Conservation (phyloP, 2,797 vertebrate species). For the Alauda arvensis region DNA sequence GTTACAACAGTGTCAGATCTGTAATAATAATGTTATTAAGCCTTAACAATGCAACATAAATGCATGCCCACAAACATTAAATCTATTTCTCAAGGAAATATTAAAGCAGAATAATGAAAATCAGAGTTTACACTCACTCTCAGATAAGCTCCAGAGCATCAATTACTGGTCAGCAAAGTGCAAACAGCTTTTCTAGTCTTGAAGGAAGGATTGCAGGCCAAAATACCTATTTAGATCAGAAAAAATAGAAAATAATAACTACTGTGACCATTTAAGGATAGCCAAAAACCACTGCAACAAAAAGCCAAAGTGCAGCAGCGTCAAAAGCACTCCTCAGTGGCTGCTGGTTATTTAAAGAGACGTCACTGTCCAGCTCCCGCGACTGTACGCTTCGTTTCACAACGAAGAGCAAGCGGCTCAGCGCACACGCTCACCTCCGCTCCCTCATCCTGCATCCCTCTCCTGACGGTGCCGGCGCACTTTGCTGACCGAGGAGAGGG, state of each 20-base stretch:
- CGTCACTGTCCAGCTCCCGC: accelerated
- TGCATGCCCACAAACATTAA: accelerated
- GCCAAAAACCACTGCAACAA: background rate
- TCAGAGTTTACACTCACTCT: background rate
- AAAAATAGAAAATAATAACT: accelerated
- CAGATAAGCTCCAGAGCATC: background rate
- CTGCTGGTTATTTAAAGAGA: no score
- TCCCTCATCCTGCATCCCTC: accelerated
- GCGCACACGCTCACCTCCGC: accelerated
- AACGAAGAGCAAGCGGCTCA: accelerated
- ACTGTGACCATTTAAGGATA: accelerated
- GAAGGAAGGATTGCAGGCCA: accelerated
- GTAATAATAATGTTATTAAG: background rate
- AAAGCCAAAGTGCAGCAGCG: accelerated
- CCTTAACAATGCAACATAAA: background rate
- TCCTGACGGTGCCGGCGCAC: accelerated
- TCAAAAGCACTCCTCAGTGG: accelerated
- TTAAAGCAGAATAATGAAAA: background rate
- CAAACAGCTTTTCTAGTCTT: background rate
- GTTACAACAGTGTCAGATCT: background rate
- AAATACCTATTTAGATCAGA: accelerated
- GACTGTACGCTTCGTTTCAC: no score
- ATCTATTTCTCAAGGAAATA: background rate
- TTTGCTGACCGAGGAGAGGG: accelerated
- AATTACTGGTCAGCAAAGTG: accelerated